Base-by-base conservation (phyloP, 1,140 invertebrate genomes). In the Drosophila virilis region DNA sequence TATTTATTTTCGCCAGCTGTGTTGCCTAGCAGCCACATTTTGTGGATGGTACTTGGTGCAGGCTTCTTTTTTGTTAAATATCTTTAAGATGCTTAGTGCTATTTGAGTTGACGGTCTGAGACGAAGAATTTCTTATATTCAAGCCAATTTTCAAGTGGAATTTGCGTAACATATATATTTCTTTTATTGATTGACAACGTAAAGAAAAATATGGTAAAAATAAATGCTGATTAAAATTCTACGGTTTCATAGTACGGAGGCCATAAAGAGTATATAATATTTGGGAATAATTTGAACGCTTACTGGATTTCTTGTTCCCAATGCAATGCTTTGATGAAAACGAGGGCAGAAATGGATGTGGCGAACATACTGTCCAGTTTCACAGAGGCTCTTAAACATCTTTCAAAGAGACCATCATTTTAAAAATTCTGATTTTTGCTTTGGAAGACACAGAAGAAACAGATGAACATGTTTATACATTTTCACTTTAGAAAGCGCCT, bases 11-110 rank as follows among this genome's bases (percentile, higher is more conserved):
- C 32, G 37, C 37, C 45, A 38, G 28, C 54, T 45, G 46, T 10
- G 66, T 70, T 69, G 72, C 58, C 37, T 38, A 37, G 72, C 70
- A 73, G 43, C 72, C 10, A 43, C 50, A 60, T 54, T 59, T 38
- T 33, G 28, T 66, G 28, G 32, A 43, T 66, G 62, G 17, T 12
- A 54, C 54, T 52, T 45, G 68, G 22, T 33, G 9, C 10, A 10
- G 0, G 13, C 37, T 58, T 58, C 17, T 28, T 68, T 68, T 38
- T 42, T 10, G 12, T 22, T 22, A 50, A 62, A 68, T 69, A 74
- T 69, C 58, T 60, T 62, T 74, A 43, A 70, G 58, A 62, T 74
- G 66, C 72, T 74, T 74, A 54, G n/a, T 40, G 43, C 17, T 46
- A 32, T 38, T 72, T 46, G 33, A 12, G 28, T 38, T 52, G 54